Conservation (phyloP, 2,888 invertebrate genomes). For the Ectemnius lituratus region DNA sequence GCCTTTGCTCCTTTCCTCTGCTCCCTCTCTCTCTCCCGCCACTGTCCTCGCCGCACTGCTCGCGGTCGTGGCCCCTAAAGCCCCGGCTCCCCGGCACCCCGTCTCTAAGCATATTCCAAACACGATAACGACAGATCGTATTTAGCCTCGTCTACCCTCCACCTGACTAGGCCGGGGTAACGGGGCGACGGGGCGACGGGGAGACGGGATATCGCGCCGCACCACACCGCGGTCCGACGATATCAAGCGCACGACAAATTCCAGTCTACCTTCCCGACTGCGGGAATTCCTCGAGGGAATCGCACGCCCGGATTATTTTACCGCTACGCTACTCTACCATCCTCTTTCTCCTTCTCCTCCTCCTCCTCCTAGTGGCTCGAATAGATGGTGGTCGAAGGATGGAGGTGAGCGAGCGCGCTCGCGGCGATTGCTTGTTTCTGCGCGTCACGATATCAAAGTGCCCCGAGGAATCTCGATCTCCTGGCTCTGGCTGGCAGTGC, state of each 20-base stretch:
- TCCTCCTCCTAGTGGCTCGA: conserved; percentile 4
- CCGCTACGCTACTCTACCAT: not conserved
- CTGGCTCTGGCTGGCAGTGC: too few relatives aligned
- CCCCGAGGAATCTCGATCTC: conserved; percentile 2
- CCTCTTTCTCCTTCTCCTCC: not conserved
- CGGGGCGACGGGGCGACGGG: not conserved
- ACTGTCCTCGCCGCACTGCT: not conserved
- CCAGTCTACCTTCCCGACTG: conserved; percentile 3
- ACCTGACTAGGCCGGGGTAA: not conserved
- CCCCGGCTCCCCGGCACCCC: too few relatives aligned
- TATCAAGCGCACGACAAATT: conserved; percentile 35
- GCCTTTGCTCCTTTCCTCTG: not conserved
- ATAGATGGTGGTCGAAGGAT: conserved; percentile 1
- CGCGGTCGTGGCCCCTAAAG: too few relatives aligned
- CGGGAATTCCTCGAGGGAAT: conserved; percentile 3
- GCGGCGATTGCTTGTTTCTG: conserved; percentile 8
- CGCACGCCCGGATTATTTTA: conserved; percentile 7
- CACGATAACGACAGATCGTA: conserved; percentile 9
- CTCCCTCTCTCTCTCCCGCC: not conserved
- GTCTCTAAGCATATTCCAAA: conserved; percentile 4
- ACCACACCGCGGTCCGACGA: conserved; percentile 28
- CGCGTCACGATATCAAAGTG: conserved; percentile 3
- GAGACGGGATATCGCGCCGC: conserved; percentile 9
- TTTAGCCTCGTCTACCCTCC: conserved; percentile 7
- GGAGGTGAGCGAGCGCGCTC: not conserved